Evolutionary conservation across 2,888 invertebrate species (phyloP), one percentile per base, ranked within the genome.

Genomic region (Leptogaster cylindrica): DNA sequence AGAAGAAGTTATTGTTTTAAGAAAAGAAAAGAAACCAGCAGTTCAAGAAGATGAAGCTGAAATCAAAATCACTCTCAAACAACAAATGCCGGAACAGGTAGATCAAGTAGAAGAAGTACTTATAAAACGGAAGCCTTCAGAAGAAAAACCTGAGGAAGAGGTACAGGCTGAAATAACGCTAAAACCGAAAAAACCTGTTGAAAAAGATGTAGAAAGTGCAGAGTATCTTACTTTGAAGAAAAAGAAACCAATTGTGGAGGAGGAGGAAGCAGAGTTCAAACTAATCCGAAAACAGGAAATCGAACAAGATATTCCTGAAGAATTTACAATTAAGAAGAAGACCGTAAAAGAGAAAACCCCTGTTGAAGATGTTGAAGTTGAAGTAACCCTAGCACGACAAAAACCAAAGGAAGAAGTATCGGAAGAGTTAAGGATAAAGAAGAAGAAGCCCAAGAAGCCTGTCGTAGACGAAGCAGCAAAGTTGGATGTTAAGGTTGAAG

Each of bases 341-440:
- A 5, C 74, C 52, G 12, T 46, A n/a, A 20, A 14, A 51, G 18
- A 27, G 25, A 46, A 71, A 16, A 58, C 68, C 8, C 71, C 74
- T 52, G 14, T 18, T 5, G 73, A 77, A 69, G 73, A 74, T 3
- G 66, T 75, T 55, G 76, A 76, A 5, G 74, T 78, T 2, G 79
- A 77, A 63, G 73, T 79, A 1, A 75, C 75, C 50, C 66, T 79
- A 3, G 77, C 77, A 0, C 75, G 73, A 41, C 73, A 77, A 69
- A 76, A 77, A 52, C 65, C 76, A 6, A 75, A 79, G 20, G 77
- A 81, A 68, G 79, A 80, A 68, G 74, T 78, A 41, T 77, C 76
- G 2, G 76, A 78, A 36, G 77, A 78, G 70, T 75, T 75, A 2
- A 76, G 28, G 18, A 44, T 61, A 16, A 64, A 48, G 33, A 36